phyloP scores from a whole-genome alignment of 1,140 invertebrate species.

The Ostrea denselamellosa region DNA sequence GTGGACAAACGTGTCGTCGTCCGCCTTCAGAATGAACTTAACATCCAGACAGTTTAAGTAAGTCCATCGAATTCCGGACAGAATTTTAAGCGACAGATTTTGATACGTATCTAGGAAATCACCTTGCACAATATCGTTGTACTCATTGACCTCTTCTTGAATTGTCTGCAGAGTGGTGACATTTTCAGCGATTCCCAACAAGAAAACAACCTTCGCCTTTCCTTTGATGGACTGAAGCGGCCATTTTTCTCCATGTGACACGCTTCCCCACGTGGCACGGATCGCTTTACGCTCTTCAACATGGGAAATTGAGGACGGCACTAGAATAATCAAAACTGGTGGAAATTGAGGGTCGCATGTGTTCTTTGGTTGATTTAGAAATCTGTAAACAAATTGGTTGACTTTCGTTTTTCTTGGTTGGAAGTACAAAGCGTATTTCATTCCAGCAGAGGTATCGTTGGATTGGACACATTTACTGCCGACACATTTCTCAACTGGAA shows the following conservation, averaged over 20 bases:
- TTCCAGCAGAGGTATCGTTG: slow-evolving; percentile 33
- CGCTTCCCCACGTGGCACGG: slow-evolving; percentile 60
- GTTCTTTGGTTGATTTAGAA: slow-evolving; percentile 3
- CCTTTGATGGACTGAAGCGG: slow-evolving; percentile 41
- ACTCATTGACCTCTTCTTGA: slow-evolving; percentile 82
- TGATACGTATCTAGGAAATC: slow-evolving; percentile 88
- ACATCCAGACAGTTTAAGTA: slow-evolving; percentile 83
- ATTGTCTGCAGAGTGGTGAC: slow-evolving; percentile 72
- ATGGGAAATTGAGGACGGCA: slow-evolving; percentile 46
- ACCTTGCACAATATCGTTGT: slow-evolving; percentile 89
- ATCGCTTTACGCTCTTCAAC: slow-evolving; percentile 50
- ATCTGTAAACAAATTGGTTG: neutral
- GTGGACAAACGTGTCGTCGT: slow-evolving; percentile 82
- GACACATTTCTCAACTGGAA: neutral
- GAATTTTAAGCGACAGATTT: slow-evolving; percentile 92
- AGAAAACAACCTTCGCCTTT: slow-evolving; percentile 57
- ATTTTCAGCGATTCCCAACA: slow-evolving; percentile 58
- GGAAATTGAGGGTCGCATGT: neutral
- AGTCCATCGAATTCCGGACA: slow-evolving; percentile 89
- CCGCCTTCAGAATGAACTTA: slow-evolving; percentile 79
- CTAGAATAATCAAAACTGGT: slow-evolving; percentile 32
- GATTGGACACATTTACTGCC: slow-evolving; percentile 6
- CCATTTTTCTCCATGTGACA: slow-evolving; percentile 51
- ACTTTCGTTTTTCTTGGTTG: slow-evolving; percentile 22
- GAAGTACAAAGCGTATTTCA: slow-evolving; percentile 33